phyloP scores from a whole-genome alignment of 1,140 invertebrate species.

The Agrilus planipennis region DNA sequence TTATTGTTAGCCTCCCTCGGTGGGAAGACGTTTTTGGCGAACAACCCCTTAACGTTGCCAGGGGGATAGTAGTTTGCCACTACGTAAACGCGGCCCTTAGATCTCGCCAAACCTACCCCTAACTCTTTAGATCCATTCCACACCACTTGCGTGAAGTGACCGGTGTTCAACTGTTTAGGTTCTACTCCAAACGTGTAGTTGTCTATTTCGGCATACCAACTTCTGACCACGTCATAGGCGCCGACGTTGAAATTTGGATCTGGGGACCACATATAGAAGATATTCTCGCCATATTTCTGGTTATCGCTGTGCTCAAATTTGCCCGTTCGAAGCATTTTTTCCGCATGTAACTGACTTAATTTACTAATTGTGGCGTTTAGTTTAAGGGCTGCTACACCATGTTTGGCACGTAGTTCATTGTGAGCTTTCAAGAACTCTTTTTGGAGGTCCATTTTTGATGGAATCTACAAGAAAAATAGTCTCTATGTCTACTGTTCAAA shows the following conservation, averaged over 20 bases:
- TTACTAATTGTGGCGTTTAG: slow-evolving; percentile 47
- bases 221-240: slow-evolving; percentile 58
- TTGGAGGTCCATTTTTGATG: slow-evolving; percentile 23
- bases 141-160: slow-evolving; percentile 50
- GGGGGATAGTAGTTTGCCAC: slow-evolving; percentile 58
- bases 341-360: slow-evolving; percentile 49
- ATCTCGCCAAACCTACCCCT: slow-evolving; percentile 45
- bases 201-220: slow-evolving; percentile 61
- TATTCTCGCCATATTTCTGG: slow-evolving; percentile 47
- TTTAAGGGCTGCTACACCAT: slow-evolving; percentile 45
- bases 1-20: slow-evolving; percentile 17
- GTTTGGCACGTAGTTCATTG: slow-evolving; percentile 48
- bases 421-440: slow-evolving; percentile 46
- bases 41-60: slow-evolving; percentile 52
- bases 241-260: slow-evolving; percentile 46
- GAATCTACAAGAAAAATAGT: slow-evolving; percentile 19
- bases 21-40: slow-evolving; percentile 43
- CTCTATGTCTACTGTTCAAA: no score
- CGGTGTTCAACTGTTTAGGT: slow-evolving; percentile 24
- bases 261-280: slow-evolving; percentile 34
- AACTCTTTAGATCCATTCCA: slow-evolving; percentile 50
- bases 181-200: slow-evolving; percentile 50
- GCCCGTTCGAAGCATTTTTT: slow-evolving; percentile 41
- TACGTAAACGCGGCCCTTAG: slow-evolving; percentile 43
- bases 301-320: slow-evolving; percentile 42